These are phyloP conservation scores for Enoplosus armatus DNA, from an alignment of 2,797 vertebrate genomes.

Conservation along the genomic window DNA sequence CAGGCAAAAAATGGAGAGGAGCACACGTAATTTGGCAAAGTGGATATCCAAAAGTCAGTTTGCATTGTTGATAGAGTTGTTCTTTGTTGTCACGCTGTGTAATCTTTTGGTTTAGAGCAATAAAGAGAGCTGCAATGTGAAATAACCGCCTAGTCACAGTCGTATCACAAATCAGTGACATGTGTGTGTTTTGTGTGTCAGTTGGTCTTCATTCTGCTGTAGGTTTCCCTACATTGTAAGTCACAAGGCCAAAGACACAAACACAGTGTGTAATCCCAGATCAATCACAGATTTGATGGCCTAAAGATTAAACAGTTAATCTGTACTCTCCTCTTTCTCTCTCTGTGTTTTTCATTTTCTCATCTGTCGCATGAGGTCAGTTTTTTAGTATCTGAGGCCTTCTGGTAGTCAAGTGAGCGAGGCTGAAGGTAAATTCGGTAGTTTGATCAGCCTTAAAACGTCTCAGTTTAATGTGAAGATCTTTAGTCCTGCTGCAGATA, in stretches of 20 bases:
- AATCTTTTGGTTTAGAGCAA: neutral
- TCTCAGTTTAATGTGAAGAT: neutral
- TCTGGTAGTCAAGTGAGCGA: neutral
- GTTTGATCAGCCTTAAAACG: neutral
- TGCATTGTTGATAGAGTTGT: neutral
- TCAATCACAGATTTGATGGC: conserved; percentile 81
- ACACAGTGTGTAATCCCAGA: conserved; percentile 73
- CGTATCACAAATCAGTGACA: neutral
- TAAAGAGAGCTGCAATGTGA: neutral
- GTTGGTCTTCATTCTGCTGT: conserved; percentile 5
- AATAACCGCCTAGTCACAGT: neutral
- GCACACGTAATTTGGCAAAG: conserved; percentile 23
- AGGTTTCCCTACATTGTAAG: conserved; percentile 44
- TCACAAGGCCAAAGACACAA: conserved; percentile 59
- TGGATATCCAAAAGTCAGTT: conserved; percentile 14
- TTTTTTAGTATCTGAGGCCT: conserved; percentile 15
- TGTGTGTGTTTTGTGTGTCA: conserved; percentile 20
- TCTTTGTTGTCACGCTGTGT: neutral
- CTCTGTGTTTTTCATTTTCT: conserved; percentile 62
- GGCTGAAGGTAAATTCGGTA: neutral
- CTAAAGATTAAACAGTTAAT: conserved; percentile 81
- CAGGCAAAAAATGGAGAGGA: conserved; percentile 10
- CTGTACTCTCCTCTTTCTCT: conserved; percentile 58
- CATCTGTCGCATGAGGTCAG: conserved; percentile 9
- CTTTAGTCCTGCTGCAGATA: neutral